Percentiles rank a stretch among this genome's conserved stretches.
phyloP scores from a whole-genome alignment of 2,888 invertebrate species.

The Clitarchus hookeri region DNA sequence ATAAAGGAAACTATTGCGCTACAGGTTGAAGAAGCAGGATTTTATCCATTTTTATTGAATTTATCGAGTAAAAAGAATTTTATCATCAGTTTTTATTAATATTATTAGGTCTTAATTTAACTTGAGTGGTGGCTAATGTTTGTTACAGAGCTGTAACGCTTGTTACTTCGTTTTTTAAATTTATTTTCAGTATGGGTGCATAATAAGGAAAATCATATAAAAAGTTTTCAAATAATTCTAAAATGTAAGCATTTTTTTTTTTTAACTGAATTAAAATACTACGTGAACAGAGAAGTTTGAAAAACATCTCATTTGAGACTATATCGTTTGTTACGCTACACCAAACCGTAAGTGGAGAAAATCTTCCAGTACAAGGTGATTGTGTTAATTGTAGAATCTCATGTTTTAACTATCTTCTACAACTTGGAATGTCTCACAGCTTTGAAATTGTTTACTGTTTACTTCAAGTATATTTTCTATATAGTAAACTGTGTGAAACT shows the following conservation, averaged over 20 bases:
- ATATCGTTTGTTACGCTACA: neutral
- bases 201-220: neutral
- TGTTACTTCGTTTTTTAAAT: neutral
- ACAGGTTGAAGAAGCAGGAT: neutral
- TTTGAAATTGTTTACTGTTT: neutral
- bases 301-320: neutral
- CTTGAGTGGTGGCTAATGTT: neutral
- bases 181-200: neutral
- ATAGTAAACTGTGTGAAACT: neutral
- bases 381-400: neutral
- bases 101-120: too few relatives aligned
- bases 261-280: neutral
- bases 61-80: too few relatives aligned
- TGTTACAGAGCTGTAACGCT: slow-evolving; percentile 1
- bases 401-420: neutral
- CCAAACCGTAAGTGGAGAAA: neutral
- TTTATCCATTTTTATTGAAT: too few relatives aligned
- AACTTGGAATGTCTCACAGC: neutral
- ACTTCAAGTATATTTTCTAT: neutral
- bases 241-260: neutral
- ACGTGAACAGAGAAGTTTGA: neutral
- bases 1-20: neutral
- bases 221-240: neutral
- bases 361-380: neutral
- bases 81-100: too few relatives aligned